Evolutionary conservation across 2,888 invertebrate species (phyloP), one percentile per base, ranked within the genome.

Genomic region (Scotopteryx bipunctaria): DNA sequence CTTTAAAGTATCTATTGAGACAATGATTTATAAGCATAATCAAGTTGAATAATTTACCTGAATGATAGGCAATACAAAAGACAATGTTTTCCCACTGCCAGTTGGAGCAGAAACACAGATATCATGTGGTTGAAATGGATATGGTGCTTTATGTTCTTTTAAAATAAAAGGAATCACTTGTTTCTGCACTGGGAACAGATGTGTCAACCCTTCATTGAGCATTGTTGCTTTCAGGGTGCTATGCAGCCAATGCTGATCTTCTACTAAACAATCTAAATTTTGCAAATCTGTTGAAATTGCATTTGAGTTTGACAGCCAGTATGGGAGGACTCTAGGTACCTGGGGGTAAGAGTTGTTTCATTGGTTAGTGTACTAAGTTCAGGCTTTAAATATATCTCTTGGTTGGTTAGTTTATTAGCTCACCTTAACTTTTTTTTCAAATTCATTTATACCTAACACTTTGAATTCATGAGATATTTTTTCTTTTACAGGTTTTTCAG

Each of bases 91-190:
- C 13, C 99, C 99, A 90, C 98, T 98, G 11, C 98, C 99, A 1
- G 99, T 99, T 0, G 99, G 98, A 11, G 99, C 98, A 31, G 98
- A 98, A 17, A 99, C 97, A 86, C 99, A 99, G 42, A 98, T 91
- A 81, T 99, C 99, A 63, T 95, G 92, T 0, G 97, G 95, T 85
- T 96, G 93, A 65, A 94, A 91, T 17, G 92, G 86, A 67, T 87
- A 74, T 48, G 93, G 91, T 61, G 93, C 86, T 57, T 88, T 76
- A 61, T 94, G 91, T 56, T 93, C 92, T 65, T 93, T 82, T 21
- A 96, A 75, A 40, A 97, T 87, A 92, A 94, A 96, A 2, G 95
- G 95, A 59, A 97, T 93, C 0, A 96, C 93, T 73, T 92, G 91
- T 36, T 92, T 92, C 89, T 97, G 97, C 1, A 97, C 96, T 21